Evolutionary conservation across 1,140 invertebrate species (phyloP).

Genomic region (Cherax destructor): DNA sequence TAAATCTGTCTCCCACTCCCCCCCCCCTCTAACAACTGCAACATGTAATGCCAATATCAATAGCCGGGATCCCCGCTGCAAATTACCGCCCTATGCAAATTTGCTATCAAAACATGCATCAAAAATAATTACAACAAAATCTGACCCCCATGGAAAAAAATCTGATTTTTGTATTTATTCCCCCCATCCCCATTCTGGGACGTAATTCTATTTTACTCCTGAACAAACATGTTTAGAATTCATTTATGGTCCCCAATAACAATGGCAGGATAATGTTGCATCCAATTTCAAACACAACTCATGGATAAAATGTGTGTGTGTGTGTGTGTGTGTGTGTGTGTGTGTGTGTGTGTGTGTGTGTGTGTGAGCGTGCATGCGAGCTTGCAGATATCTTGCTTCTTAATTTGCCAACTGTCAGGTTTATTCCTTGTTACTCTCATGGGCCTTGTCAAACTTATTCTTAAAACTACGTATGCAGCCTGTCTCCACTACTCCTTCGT

Average conservation of each 20-base stretch:
- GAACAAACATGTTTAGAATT: constrained; percentile 9
- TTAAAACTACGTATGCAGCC: no score
- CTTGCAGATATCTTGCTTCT: no score
- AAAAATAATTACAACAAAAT: constrained; percentile 3
- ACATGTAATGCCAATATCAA: background rate
- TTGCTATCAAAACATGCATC: background rate
- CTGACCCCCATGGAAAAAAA: background rate
- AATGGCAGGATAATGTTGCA: background rate
- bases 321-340: no score
- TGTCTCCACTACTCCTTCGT: no score
- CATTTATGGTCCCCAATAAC: background rate
- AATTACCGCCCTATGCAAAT: background rate
- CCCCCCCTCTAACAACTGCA: no score
- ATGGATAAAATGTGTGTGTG: no score
- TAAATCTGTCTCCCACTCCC: no score
- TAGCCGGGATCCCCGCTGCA: background rate
- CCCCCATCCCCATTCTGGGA: background rate
- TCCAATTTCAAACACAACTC: background rate
- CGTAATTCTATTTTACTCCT: background rate
- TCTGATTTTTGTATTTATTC: background rate
- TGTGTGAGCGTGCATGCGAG: no score
- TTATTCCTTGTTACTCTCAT: no score
- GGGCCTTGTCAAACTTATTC: no score
- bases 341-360: no score
- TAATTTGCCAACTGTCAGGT: no score